Base-by-base conservation (phyloP, 2,888 invertebrate species). In the Noctua fimbriata region DNA sequence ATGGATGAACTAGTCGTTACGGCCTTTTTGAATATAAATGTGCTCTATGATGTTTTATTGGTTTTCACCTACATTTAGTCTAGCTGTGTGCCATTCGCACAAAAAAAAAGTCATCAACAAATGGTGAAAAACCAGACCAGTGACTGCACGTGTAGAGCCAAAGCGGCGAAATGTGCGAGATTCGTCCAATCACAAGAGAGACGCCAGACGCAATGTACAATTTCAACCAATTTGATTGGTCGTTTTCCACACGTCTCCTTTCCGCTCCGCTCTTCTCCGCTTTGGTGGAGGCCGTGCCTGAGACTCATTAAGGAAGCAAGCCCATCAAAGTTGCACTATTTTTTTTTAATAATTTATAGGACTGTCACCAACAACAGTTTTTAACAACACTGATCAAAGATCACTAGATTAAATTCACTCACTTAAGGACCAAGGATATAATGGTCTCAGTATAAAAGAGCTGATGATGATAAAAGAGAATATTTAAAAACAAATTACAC, bases 401-500 rank as follows among this genome's bases (percentile, higher is more conserved):
- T 18, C 2, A 28, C 12, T 21, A n/a, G 32, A 63, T 32, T 0
- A 69, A 28, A 44, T 28, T 9, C 21, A n/a, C 18, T 21, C 0
- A 21, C 7, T 5, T 16, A 44, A n/a, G 0, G 0, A 10, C 21
- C 4, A 24, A 3, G 18, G 69, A 5, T 41, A n/a, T 12, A 47
- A 32, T 67, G n/a, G 14, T 41, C 21, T n/a, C 49, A 2, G 18
- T 49, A n/a, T 21, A 36, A 28, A 24, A 60, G 9, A 63, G 32
- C 2, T 10, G 63, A 5, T 2, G 10, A 21, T 12, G 16, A 7
- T 60, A 32, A 7, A 24, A 66, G 24, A 65, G 65, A 58, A 4
- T 24, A 32, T 36, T 18, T 9, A 70, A 58, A 72, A 89, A 89
- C 89, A 91, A 91, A 87, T 71, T 80, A 52, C 93, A 93, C 95